These are phyloP conservation scores for Cryptotermes secundus DNA, from an alignment of 1,140 invertebrate species.

Conservation along the genomic window DNA sequence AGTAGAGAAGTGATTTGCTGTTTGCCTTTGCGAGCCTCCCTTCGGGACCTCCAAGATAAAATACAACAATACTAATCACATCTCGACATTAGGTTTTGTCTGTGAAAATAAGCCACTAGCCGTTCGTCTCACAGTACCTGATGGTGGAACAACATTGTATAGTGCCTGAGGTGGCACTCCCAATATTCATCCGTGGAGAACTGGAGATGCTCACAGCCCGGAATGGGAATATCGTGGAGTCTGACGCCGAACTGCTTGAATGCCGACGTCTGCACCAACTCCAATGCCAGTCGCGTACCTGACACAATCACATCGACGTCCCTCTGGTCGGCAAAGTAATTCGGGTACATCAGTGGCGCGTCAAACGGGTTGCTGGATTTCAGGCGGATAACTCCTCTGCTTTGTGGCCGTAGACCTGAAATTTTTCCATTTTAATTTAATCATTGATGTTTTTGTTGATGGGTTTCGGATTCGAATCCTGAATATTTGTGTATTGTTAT, in stretches of 20 bases:
- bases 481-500: too few relatives aligned
- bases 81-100: too few relatives aligned
- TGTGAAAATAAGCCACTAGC: too few relatives aligned
- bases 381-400: constrained; percentile 76
- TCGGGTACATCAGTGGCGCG: constrained; percentile 86
- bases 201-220: constrained; percentile 67
- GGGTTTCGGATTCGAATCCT: too few relatives aligned
- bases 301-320: constrained; percentile 75
- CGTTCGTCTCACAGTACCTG: too few relatives aligned
- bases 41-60: too few relatives aligned
- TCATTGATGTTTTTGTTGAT: too few relatives aligned
- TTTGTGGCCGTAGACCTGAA: constrained; percentile 77
- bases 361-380: constrained; percentile 75
- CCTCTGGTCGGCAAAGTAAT: constrained; percentile 80
- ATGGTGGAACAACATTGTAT: constrained; percentile 51
- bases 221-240: constrained; percentile 73
- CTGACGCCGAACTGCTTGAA: constrained; percentile 78
- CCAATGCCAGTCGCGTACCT: constrained; percentile 78
- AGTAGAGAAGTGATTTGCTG: too few relatives aligned
- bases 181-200: constrained; percentile 78
- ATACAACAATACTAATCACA: too few relatives aligned
- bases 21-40: too few relatives aligned
- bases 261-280: constrained; percentile 71
- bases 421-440: too few relatives aligned
- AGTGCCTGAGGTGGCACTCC: constrained; percentile 77